A percentile compares a stretch with the other conserved stretches of the same genome.
These are phyloP conservation scores for Carposina sasakii DNA, from an alignment of 1,140 invertebrate genomes.

Conservation along the genomic window DNA sequence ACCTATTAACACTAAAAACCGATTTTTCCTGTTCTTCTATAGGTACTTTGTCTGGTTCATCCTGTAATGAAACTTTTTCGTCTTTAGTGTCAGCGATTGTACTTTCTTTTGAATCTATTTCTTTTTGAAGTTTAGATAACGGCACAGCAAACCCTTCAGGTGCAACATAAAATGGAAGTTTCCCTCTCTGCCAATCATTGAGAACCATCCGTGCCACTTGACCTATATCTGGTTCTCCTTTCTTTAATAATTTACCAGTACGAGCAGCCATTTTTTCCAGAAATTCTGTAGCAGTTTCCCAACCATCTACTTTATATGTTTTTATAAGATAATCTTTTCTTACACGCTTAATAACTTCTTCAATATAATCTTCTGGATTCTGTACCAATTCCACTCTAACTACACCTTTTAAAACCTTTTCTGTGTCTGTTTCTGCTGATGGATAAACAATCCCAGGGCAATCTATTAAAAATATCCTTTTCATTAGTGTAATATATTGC, in stretches of 20 bases:
- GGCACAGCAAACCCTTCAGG: conserved; percentile 85
- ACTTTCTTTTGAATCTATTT: conserved; percentile 22
- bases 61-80: conserved; percentile 24
- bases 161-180: conserved; percentile 94
- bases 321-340: conserved; percentile 91
- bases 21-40: conserved; percentile 36
- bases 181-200: conserved; percentile 99
- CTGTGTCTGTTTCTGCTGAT: conserved; percentile 91
- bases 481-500: conserved; percentile 99
- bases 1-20: conserved; percentile 52
- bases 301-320: conserved; percentile 91
- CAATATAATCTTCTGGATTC: conserved; percentile 96
- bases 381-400: conserved; percentile 96
- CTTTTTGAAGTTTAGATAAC: conserved; percentile 48
- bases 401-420: conserved; percentile 96
- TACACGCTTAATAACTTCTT: conserved; percentile 88
- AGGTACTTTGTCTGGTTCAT: conserved; percentile 20
- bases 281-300: conserved; percentile 90
- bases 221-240: conserved; percentile 94
- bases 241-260: conserved; percentile 94
- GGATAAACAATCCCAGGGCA: conserved; percentile 99
- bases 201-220: conserved; percentile 95
- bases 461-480: conserved; percentile 97
- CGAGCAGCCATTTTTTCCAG: conserved; percentile 91
- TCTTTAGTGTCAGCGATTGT: conserved; percentile 20